A percentile compares a stretch with the other conserved stretches of the same genome.
These are phyloP conservation scores for Calameuta filiformis DNA, from an alignment of 2,888 invertebrate genomes.

Conservation along the genomic window DNA sequence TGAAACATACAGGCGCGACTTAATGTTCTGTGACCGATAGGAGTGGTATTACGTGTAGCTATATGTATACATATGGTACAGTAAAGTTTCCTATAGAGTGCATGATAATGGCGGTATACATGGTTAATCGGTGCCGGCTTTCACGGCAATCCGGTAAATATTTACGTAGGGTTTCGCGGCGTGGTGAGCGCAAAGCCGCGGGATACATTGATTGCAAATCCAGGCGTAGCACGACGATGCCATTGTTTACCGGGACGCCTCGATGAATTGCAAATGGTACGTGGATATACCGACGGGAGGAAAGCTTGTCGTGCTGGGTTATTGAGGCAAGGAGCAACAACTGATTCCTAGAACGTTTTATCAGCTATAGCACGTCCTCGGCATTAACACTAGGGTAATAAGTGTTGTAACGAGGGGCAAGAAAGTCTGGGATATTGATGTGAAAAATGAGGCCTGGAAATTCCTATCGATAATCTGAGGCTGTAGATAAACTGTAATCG, in stretches of 20 bases:
- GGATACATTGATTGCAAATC: not conserved
- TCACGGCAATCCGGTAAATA: not conserved
- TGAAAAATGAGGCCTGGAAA: not conserved
- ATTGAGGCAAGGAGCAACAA: not conserved
- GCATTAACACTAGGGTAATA: not conserved
- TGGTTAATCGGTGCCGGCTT: not conserved
- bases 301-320: not conserved
- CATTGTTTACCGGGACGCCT: not conserved
- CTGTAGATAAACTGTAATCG: not conserved
- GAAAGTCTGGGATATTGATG: not conserved
- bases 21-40: not conserved
- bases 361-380: not conserved
- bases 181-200: not conserved
- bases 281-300: not conserved
- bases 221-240: not conserved
- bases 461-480: not conserved
- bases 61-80: not conserved
- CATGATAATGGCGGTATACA: not conserved
- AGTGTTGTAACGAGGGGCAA: not conserved
- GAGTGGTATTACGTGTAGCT: not conserved
- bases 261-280: not conserved
- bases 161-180: not conserved
- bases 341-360: not conserved
- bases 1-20: not conserved
- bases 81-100: not conserved